Percentiles rank a stretch among this genome's conserved stretches.
phyloP scores from a whole-genome alignment of 2,113 vertebrate species.

The Nerophis lumbriciformis region DNA sequence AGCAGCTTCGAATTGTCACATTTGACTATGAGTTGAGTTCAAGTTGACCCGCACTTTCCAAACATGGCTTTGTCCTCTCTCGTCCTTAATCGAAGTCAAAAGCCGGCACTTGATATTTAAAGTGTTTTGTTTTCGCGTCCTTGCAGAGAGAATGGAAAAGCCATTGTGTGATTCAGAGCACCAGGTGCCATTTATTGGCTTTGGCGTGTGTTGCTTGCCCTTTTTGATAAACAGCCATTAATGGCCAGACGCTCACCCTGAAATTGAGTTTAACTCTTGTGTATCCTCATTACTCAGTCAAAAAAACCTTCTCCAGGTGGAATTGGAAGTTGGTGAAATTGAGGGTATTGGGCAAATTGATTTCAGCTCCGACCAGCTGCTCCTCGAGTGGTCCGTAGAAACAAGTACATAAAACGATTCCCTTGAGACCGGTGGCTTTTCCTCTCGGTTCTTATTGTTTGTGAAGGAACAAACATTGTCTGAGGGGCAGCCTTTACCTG shows the following conservation, averaged over 20 bases:
- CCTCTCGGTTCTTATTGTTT: slow-evolving; percentile 17
- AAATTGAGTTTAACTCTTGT: slow-evolving; percentile 50
- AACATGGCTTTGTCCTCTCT: slow-evolving; percentile 6
- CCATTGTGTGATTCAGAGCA: slow-evolving; percentile 28
- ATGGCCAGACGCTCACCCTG: slow-evolving; percentile 49
- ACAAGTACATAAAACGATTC: slow-evolving; percentile 20
- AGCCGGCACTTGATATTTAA: slow-evolving; percentile 6
- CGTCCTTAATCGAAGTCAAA: neutral
- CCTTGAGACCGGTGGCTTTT: slow-evolving; percentile 5
- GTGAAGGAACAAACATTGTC: slow-evolving; percentile 15
- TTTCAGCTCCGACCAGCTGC: slow-evolving; percentile 39
- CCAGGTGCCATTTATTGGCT: slow-evolving; percentile 52
- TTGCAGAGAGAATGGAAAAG: neutral
- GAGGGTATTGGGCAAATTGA: slow-evolving; percentile 55
- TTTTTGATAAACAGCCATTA: slow-evolving; percentile 50
- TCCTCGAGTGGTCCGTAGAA: slow-evolving; percentile 30
- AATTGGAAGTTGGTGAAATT: slow-evolving; percentile 43
- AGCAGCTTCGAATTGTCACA: too few species aligned
- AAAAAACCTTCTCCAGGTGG: slow-evolving; percentile 28
- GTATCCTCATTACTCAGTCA: slow-evolving; percentile 33
- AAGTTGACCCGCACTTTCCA: too few species aligned
- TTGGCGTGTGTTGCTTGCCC: slow-evolving; percentile 23
- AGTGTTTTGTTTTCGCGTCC: slow-evolving; percentile 18
- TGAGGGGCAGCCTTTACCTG: neutral
- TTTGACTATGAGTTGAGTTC: too few species aligned